These are phyloP conservation scores for Vipera latastei DNA, from an alignment of 2,797 vertebrate genomes.

Conservation along the genomic window DNA sequence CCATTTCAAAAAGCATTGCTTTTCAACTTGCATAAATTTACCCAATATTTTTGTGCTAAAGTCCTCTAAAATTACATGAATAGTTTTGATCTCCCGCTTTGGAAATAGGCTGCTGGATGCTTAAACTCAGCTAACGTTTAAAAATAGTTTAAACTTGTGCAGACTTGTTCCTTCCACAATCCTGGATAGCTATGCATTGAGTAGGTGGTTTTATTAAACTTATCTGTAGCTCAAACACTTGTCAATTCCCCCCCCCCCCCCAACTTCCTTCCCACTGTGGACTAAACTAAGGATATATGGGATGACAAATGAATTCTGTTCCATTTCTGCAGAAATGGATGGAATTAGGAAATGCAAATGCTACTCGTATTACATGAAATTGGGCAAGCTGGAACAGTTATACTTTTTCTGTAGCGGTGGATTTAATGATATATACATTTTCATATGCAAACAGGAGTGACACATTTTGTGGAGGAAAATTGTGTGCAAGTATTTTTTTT, in stretches of 20 bases:
- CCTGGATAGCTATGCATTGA: background rate
- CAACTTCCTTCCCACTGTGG: background rate
- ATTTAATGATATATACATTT: background rate
- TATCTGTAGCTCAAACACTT: background rate
- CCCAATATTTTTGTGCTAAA: background rate
- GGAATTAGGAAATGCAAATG: background rate
- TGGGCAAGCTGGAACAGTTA: background rate
- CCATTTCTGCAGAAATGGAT: background rate
- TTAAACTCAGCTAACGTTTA: background rate
- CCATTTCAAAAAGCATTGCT: background rate
- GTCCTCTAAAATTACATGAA: background rate
- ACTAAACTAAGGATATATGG: background rate
- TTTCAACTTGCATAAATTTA: background rate
- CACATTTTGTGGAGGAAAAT: background rate
- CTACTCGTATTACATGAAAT: background rate
- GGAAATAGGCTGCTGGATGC: background rate
- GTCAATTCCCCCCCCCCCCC: accelerated
- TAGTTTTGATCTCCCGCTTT: background rate
- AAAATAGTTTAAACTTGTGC: background rate
- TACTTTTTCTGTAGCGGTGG: background rate
- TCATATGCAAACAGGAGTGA: background rate
- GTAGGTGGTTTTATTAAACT: background rate
- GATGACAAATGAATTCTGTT: too few relatives aligned
- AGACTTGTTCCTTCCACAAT: background rate
- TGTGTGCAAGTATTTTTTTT: background rate